Conservation (phyloP, 1,140 invertebrate genomes). For the Bombus huntii region DNA sequence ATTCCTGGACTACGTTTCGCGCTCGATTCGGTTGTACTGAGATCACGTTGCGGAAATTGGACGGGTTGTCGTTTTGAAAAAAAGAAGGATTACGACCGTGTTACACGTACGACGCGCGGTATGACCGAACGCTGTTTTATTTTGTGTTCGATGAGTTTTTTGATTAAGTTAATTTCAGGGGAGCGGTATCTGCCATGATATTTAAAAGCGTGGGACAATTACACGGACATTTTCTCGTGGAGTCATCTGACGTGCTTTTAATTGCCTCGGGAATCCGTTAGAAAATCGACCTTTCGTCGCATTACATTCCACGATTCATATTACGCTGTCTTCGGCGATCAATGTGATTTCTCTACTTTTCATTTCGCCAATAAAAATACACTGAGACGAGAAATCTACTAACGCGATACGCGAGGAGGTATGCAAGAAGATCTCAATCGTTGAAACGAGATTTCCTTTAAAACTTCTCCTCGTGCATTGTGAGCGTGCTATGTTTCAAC, state of each 20-base stretch:
- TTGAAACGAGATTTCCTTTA: slow-evolving; percentile 23
- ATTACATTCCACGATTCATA: not conserved
- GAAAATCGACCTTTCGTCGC: slow-evolving; percentile 24
- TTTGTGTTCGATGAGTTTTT: not conserved
- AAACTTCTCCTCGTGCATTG: not conserved
- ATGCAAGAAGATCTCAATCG: slow-evolving; percentile 2
- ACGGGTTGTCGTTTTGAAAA: not conserved
- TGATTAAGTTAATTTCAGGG: not conserved
- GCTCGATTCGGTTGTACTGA: slow-evolving; percentile 2
- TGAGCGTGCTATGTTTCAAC: not conserved
- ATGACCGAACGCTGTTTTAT: not conserved
- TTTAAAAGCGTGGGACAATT: no score
- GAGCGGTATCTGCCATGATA: not conserved
- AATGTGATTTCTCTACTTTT: slow-evolving; percentile 49
- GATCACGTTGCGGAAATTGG: slow-evolving; percentile 8
- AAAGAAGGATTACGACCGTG: not conserved
- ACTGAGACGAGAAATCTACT: slow-evolving; percentile 43
- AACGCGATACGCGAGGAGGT: slow-evolving; percentile 31
- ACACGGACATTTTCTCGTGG: no score
- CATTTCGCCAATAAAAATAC: slow-evolving; percentile 18
- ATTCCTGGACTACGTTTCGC: not conserved
- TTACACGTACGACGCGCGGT: not conserved
- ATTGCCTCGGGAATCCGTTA: slow-evolving; percentile 16
- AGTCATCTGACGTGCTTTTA: not conserved
- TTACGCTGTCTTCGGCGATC: not conserved